Percentiles rank a stretch among this genome's conserved stretches.
These are phyloP conservation scores for Pecten maximus DNA, from an alignment of 2,888 invertebrate genomes.

Conservation along the genomic window DNA sequence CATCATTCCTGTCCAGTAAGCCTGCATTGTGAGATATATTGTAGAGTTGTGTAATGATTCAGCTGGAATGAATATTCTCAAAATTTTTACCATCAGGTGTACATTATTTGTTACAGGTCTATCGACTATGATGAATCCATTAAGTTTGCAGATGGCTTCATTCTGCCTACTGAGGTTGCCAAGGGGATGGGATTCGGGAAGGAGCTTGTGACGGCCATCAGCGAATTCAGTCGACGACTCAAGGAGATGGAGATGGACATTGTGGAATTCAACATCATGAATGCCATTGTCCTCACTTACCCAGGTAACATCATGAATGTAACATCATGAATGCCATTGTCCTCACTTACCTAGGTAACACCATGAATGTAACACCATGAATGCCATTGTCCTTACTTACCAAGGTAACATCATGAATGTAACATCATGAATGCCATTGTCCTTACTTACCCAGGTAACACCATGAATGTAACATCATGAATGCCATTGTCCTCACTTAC, in stretches of 20 bases:
- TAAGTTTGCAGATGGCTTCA: slow-evolving; percentile 79
- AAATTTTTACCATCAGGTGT: no score
- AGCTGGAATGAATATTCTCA: no score
- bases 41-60: no score
- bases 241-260: slow-evolving; percentile 77
- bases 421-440: slow-evolving; percentile 80
- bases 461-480: slow-evolving; percentile 80
- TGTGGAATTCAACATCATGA: slow-evolving; percentile 80
- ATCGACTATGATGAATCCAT: slow-evolving; percentile 75
- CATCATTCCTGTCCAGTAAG: no score
- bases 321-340: slow-evolving; percentile 80
- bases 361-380: slow-evolving; percentile 81
- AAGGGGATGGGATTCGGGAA: slow-evolving; percentile 79
- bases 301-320: slow-evolving; percentile 81
- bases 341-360: slow-evolving; percentile 28
- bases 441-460: slow-evolving; percentile 26
- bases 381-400: slow-evolving; percentile 74
- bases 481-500: no score
- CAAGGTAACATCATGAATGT: slow-evolving; percentile 72
- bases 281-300: slow-evolving; percentile 81
- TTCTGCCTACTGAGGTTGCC: slow-evolving; percentile 72
- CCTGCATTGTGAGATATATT: no score
- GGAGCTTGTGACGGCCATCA: slow-evolving; percentile 79
- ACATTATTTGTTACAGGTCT: slow-evolving; percentile 70
- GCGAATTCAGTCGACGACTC: slow-evolving; percentile 78